phyloP scores from a whole-genome alignment of 2,888 invertebrate species.

The Orchesella flavescens region DNA sequence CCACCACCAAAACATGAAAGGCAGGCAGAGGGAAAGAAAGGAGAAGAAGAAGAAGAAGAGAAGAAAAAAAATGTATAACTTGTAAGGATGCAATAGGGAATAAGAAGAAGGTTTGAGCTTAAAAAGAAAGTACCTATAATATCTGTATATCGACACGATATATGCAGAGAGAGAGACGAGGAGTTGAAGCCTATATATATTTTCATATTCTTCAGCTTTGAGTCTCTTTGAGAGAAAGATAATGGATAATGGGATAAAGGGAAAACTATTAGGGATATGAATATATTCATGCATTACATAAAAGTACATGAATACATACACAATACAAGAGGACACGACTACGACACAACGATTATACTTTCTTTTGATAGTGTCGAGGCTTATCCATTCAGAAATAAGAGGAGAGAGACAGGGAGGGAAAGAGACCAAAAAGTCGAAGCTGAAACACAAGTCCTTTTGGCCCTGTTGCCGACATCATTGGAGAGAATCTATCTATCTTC shows the following conservation, averaged over 20 bases:
- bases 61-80: conserved; percentile 25
- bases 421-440: background rate
- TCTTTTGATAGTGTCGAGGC: background rate
- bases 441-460: background rate
- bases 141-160: background rate
- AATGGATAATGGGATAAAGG: conserved; percentile 18
- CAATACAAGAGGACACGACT: background rate
- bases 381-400: conserved; percentile 6
- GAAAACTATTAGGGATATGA: conserved; percentile 1
- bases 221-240: background rate
- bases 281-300: background rate
- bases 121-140: background rate
- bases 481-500: background rate
- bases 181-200: background rate
- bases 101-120: background rate
- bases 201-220: background rate
- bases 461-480: conserved; percentile 30
- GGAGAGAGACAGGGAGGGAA: background rate
- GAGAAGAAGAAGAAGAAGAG: background rate
- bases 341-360: background rate
- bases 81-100: conserved; percentile 37
- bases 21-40: conserved; percentile 8
- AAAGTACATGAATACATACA: background rate
- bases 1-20: background rate
- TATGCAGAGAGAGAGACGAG: too few relatives aligned